These are phyloP conservation scores for Phoeniculus purpureus DNA, from an alignment of 2,797 vertebrate genomes.

Conservation along the genomic window DNA sequence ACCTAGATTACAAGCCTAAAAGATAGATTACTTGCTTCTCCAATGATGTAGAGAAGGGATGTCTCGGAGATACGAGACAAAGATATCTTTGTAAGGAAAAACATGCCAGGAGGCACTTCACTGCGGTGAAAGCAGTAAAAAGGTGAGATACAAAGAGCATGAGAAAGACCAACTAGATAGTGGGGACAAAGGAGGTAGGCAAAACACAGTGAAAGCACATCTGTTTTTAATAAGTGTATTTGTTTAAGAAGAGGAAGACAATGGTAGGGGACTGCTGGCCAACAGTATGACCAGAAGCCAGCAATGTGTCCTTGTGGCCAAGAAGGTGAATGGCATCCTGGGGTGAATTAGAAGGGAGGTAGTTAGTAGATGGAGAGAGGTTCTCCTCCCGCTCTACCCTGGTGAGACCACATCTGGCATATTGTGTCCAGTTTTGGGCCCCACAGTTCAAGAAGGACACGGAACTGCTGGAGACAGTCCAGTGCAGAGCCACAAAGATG, in stretches of 20 bases:
- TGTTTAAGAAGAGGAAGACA: neutral
- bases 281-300: too few species aligned
- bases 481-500: too few species aligned
- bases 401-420: too few species aligned
- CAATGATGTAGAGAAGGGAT: neutral
- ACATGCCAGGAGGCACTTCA: neutral
- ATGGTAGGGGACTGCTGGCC: neutral
- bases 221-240: neutral
- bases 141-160: neutral
- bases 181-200: neutral
- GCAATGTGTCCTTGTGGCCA: too few species aligned
- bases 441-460: too few species aligned
- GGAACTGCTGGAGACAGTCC: too few species aligned
- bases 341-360: too few species aligned
- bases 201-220: neutral
- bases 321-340: too few species aligned
- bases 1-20: neutral
- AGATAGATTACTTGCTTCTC: neutral
- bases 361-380: too few species aligned
- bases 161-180: neutral
- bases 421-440: too few species aligned
- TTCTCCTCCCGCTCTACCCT: too few species aligned
- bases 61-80: neutral
- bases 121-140: neutral
- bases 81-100: neutral